Evolutionary conservation across 2,797 vertebrate genomes (phyloP), one percentile per base, ranked within the genome.

Genomic region (Phaenicophaeus curvirostris): DNA sequence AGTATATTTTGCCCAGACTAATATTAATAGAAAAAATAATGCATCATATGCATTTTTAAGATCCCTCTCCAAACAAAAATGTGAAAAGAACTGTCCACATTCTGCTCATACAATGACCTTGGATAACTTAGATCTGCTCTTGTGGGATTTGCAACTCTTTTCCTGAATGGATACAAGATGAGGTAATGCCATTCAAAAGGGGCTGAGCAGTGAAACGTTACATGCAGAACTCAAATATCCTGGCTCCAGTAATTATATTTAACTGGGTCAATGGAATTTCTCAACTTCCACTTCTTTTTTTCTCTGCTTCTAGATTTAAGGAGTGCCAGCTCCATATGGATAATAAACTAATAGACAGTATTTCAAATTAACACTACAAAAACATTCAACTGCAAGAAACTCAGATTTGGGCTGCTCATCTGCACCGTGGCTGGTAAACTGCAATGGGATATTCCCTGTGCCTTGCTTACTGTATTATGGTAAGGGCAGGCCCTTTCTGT

Each of bases 161-260:
- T 93, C 96, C 91, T 77, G 96, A 96, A 95, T 94, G 96, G 92
- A 97, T 96, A 93, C 68, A 84, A 77, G 94, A 96, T 97, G 97
- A 97, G 92, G 97, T 97, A 93, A 97, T 97, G 94, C 93, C 48
- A 72, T 87, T 92, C 20, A 16, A 68, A 88, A 27, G 12, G 20
- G 95, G 90, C 94, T 94, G 95, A 89, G 95, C 85, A 87, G 61
- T 61, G 87, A 95, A 75, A 96, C 3, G 3, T 81, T 88, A 75
- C 79, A 80, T 54, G 84, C 74, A 92, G 39, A 92, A 84, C 81
- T 81, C 88, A 85, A 85, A 87, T 69, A 79, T 73, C 39, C 33
- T 94, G 93, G 85, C 83, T 74, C 23, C 75, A 37, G 50, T 77
- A 89, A 91, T 92, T 83, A 85, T 54, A 91, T 77, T 91, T 92